Percentiles rank a stretch among this genome's conserved stretches.
phyloP scores from a whole-genome alignment of 2,113 vertebrate genomes.

The Dicentrarchus labrax region DNA sequence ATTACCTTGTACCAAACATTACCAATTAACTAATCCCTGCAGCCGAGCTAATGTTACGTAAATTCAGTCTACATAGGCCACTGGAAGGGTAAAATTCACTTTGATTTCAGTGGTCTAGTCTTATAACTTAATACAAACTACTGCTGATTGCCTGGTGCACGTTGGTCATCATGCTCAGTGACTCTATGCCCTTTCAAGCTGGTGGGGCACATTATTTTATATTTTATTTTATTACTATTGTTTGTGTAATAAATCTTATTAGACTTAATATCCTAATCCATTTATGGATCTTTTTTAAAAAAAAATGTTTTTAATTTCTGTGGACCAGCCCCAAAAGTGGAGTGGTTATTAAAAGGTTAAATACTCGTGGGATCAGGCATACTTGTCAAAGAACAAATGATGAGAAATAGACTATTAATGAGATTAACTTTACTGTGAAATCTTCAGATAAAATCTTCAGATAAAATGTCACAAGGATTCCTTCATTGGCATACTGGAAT shows the following conservation, averaged over 20 bases:
- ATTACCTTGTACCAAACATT: too few relatives aligned
- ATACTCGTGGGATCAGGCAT: background rate
- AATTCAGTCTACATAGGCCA: too few relatives aligned
- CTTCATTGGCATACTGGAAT: background rate
- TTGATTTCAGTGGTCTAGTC: too few relatives aligned
- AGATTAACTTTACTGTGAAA: background rate
- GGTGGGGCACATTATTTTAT: too few relatives aligned
- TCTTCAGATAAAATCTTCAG: background rate
- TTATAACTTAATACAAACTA: too few relatives aligned
- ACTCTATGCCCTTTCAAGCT: too few relatives aligned
- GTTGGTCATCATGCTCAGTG: too few relatives aligned
- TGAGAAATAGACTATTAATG: background rate
- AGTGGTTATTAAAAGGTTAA: background rate
- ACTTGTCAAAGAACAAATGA: background rate
- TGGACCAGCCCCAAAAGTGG: background rate
- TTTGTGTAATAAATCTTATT: background rate
- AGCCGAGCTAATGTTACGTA: too few relatives aligned
- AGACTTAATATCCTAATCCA: background rate
- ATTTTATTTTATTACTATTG: too few relatives aligned
- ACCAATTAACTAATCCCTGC: too few relatives aligned
- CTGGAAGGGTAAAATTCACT: too few relatives aligned
- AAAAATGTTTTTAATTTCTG: background rate
- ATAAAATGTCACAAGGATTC: background rate
- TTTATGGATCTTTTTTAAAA: background rate
- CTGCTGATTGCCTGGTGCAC: too few relatives aligned